These are phyloP conservation scores for Drosophila navojoa DNA, from an alignment of 1,140 invertebrate species.

Conservation along the genomic window DNA sequence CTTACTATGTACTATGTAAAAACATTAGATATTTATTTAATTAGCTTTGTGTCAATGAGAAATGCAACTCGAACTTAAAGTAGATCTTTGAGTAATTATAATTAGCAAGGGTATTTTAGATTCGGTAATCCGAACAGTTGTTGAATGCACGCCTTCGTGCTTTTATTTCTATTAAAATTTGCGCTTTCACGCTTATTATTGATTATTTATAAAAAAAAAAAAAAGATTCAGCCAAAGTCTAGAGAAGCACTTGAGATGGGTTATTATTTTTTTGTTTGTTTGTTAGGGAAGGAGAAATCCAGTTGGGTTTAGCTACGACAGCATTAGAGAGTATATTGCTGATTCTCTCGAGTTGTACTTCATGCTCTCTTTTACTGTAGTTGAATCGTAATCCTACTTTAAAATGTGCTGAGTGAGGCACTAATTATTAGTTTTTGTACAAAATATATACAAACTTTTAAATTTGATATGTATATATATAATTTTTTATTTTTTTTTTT, in stretches of 20 bases:
- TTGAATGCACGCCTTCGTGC: no score
- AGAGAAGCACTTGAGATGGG: constrained; percentile 54
- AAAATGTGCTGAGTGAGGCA: constrained; percentile 43
- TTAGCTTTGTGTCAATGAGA: no score
- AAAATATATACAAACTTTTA: constrained; percentile 47
- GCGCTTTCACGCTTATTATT: constrained; percentile 23
- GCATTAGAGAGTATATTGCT: constrained; percentile 43
- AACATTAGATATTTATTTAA: no score
- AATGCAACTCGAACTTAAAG: no score
- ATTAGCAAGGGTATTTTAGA: constrained; percentile 13
- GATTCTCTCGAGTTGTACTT: constrained; percentile 58
- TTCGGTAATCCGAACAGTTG: constrained; percentile 14
- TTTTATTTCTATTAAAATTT: constrained; percentile 12
- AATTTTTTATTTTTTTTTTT: constrained; percentile 14
- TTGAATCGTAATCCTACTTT: constrained; percentile 77
- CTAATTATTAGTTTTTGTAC: constrained; percentile 65
- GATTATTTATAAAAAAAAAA: constrained; percentile 20
- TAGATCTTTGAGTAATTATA: no score
- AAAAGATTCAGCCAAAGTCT: constrained; percentile 75
- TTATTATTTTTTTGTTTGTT: constrained; percentile 9
- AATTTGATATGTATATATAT: constrained; percentile 33
- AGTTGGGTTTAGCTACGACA: constrained; percentile 39
- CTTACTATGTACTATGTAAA: no score
- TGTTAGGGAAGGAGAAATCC: constrained; percentile 12
- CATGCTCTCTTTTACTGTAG: constrained; percentile 75